Conservation (phyloP, 2,888 invertebrate genomes). For the Brenthis ino region DNA sequence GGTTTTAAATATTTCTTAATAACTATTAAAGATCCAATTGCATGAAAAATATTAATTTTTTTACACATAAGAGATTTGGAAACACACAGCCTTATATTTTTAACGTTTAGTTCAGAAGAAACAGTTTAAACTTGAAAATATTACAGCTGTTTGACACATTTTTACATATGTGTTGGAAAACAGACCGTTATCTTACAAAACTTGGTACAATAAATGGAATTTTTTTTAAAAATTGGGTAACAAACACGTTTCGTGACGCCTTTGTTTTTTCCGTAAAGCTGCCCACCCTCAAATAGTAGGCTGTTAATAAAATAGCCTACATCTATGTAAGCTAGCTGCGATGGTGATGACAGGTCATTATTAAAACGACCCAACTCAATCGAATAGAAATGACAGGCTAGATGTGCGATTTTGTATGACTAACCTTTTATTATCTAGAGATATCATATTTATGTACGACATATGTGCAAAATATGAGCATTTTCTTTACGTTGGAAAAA, state of each 20-base stretch:
- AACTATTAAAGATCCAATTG: no score
- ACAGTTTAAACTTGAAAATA: no score
- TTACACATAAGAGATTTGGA: no score
- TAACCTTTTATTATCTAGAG: conserved; percentile 7
- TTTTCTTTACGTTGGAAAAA: no score
- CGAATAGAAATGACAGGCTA: conserved; percentile 30
- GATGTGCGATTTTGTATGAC: conserved; percentile 15
- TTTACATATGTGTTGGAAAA: no score
- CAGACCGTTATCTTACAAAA: not conserved
- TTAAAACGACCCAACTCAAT: conserved; percentile 41
- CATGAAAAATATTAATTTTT: no score
- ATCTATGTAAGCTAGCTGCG: conserved; percentile 19
- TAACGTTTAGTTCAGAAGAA: no score
- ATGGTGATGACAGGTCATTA: conserved; percentile 38
- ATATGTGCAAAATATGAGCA: no score
- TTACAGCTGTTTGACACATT: no score
- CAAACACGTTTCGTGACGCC: not conserved
- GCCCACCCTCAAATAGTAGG: conserved; percentile 2
- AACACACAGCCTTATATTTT: no score
- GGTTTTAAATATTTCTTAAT: no score
- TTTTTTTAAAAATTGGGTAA: not conserved
- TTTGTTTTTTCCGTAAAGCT: not conserved
- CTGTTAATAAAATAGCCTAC: conserved; percentile 25
- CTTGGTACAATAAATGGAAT: not conserved
- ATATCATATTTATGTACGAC: not conserved